phyloP scores from a whole-genome alignment of 2,888 invertebrate species.

The Subacronicta megacephala region DNA sequence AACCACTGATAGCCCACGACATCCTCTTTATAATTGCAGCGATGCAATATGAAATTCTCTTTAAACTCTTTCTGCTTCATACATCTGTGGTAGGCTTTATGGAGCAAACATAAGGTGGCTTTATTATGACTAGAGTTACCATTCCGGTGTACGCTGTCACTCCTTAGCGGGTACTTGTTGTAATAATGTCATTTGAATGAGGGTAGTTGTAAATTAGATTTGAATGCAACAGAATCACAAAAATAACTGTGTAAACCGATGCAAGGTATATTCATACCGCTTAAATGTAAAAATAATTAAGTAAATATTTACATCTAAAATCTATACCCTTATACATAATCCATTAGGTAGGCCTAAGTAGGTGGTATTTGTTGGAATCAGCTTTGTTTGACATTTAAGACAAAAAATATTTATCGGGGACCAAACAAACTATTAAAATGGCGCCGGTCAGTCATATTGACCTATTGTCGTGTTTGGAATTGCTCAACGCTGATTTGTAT shows the following conservation, averaged over 20 bases:
- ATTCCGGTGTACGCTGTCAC: constrained; percentile 63
- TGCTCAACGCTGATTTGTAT: constrained; percentile 28
- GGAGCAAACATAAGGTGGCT: constrained; percentile 60
- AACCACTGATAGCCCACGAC: not conserved
- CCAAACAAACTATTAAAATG: constrained; percentile 22
- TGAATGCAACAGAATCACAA: constrained; percentile 59
- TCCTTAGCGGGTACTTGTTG: constrained; percentile 58
- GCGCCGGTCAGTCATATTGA: constrained; percentile 45
- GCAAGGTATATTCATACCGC: constrained; percentile 33
- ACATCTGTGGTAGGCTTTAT: constrained; percentile 40
- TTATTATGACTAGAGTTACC: constrained; percentile 65
- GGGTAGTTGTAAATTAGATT: constrained; percentile 72
- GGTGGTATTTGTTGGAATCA: constrained; percentile 28
- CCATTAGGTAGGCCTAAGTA: constrained; percentile 14
- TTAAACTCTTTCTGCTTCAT: constrained; percentile 9
- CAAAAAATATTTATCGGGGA: constrained; percentile 43
- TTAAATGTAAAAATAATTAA: constrained; percentile 23
- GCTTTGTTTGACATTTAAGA: constrained; percentile 41
- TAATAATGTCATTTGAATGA: constrained; percentile 77
- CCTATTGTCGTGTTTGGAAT: constrained; percentile 42
- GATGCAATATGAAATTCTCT: constrained; percentile 25
- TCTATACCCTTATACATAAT: constrained; percentile 24
- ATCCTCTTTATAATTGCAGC: constrained; percentile 1
- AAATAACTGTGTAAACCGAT: constrained; percentile 42
- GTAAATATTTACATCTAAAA: constrained; percentile 10